phyloP scores from a whole-genome alignment of 2,888 invertebrate genomes.

The Anorthoa munda region DNA sequence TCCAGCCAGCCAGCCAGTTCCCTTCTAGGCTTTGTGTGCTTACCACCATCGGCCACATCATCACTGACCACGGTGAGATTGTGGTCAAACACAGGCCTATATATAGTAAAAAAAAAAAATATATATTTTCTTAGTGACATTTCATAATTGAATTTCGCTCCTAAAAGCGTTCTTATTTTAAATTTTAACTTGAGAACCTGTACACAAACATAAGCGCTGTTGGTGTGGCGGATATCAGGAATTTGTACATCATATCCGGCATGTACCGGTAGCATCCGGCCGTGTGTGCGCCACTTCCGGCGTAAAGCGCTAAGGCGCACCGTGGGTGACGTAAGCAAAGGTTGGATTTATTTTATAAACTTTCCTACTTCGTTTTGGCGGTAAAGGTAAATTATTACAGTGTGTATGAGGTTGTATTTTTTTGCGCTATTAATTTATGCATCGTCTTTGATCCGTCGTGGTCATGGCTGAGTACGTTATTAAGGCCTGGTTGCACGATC shows the following conservation, averaged over 20 bases:
- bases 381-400: slow-evolving; percentile 10
- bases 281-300: slow-evolving; percentile 72
- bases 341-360: slow-evolving; percentile 42
- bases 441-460: neutral
- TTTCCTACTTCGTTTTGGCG: slow-evolving; percentile 30
- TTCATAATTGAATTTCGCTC: slow-evolving; percentile 23
- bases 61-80: no score
- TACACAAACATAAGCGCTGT: slow-evolving; percentile 68
- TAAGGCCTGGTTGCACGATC: no score
- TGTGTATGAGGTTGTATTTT: neutral
- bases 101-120: no score
- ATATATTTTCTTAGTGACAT: slow-evolving; percentile 6
- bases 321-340: slow-evolving; percentile 52
- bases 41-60: no score
- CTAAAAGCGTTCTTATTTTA: slow-evolving; percentile 35
- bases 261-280: slow-evolving; percentile 83
- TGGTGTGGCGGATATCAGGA: slow-evolving; percentile 82
- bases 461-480: no score
- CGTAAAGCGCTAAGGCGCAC: slow-evolving; percentile 57
- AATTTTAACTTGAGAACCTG: slow-evolving; percentile 40
- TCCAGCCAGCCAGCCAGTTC: no score
- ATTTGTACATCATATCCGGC: slow-evolving; percentile 88
- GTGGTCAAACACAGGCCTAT: no score
- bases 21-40: no score
- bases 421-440: neutral